Evolutionary conservation across 1,140 invertebrate genomes (phyloP), one percentile per base, ranked within the genome.

Genomic region (Brachionus sp.): DNA sequence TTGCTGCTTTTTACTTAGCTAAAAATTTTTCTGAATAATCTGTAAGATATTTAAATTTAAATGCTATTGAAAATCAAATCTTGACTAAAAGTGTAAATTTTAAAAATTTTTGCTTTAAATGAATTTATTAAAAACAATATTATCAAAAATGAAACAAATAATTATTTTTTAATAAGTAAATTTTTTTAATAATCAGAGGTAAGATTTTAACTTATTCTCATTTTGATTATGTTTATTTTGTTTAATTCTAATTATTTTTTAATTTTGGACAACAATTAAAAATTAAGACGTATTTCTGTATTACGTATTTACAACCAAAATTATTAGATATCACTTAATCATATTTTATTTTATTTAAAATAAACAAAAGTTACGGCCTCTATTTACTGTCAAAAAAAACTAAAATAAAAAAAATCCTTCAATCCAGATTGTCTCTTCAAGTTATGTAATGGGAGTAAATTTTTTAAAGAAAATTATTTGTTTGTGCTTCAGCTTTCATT

Each of bases 301-400:
- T 16, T 19, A 57, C 50, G 19, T 57, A 57, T 57, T 23, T 57
- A 57, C 50, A 57, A 7, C 9, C 50, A 57, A 57, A 57, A 50
- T 50, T 16, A 50, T 50, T 50, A 50, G 16, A 57, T 57, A 57
- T 57, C 50, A 57, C 50, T 57, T 57, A 57, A 57, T 57, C 50
- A 57, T 57, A 57, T 23, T 57, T 57, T 57, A 57, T 57, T 57
- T 57, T 57, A 57, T 57, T 57, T 57, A 57, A 57, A 57, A 57
- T 57, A 57, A 57, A 57, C 50, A 57, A 57, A 57, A 57, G 19
- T 57, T 57, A 57, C 50, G 50, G 50, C 50, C 50, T 57, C 50
- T 57, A 57, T 57, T 57, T 57, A 57, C 50, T 57, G 16, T 57
- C n/a, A 57, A 46, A 57, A 57, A 57, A 57, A 57, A 57, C 50